phyloP scores from a whole-genome alignment of 2,888 invertebrate species.

The Drosophila bunnanda region DNA sequence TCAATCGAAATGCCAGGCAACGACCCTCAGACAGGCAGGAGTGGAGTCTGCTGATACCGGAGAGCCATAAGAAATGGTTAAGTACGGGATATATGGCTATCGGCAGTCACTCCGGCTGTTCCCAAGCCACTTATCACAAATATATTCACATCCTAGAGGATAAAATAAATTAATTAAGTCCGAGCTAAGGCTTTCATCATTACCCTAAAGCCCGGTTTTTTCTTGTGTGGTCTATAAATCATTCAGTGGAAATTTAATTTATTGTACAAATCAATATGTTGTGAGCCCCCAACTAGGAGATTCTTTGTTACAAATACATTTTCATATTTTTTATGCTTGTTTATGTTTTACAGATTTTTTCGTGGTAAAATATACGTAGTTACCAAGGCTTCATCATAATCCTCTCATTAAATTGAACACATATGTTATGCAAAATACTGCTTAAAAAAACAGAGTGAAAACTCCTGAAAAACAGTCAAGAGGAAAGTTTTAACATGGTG shows the following conservation, averaged over 20 bases:
- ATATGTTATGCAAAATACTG: not conserved
- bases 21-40: slow-evolving; percentile 12
- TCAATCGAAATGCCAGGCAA: slow-evolving; percentile 6
- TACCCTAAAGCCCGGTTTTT: not conserved
- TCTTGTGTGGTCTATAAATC: not conserved
- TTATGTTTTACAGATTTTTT: not conserved
- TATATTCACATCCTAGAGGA: not conserved
- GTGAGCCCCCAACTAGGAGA: not conserved
- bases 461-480: not conserved
- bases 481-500: not conserved
- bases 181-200: not conserved
- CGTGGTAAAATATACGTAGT: not conserved
- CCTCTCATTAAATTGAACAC: not conserved
- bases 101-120: too few species aligned
- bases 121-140: not conserved
- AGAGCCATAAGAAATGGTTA: slow-evolving; percentile 1
- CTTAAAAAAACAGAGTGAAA: not conserved
- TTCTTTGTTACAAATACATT: too few species aligned
- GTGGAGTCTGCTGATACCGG: not conserved
- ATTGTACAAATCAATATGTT: not conserved
- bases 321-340: too few species aligned
- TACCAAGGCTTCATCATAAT: not conserved
- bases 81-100: not conserved
- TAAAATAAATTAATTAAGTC: not conserved
- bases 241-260: not conserved